phyloP scores from a whole-genome alignment of 2,888 invertebrate species.

The Crepidodera aurea region DNA sequence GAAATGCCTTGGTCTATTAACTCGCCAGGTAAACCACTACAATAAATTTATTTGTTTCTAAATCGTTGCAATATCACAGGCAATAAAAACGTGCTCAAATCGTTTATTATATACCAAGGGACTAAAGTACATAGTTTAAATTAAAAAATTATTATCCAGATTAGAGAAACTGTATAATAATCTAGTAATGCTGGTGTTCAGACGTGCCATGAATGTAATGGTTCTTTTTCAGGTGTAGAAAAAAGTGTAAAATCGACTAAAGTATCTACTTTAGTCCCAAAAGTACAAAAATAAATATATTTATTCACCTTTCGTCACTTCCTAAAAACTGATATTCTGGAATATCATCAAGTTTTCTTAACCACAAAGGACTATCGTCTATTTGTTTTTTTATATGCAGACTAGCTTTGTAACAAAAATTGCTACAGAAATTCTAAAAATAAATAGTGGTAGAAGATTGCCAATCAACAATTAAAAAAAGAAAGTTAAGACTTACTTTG shows the following conservation, averaged over 20 bases:
- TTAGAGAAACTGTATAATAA: too few relatives aligned
- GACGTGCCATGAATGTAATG: too few relatives aligned
- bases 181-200: too few relatives aligned
- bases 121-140: too few relatives aligned
- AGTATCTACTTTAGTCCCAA: too few relatives aligned
- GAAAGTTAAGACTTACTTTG: slow-evolving; percentile 69
- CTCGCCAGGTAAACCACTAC: slow-evolving; percentile 64
- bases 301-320: slow-evolving; percentile 50
- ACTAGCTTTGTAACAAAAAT: slow-evolving; percentile 82
- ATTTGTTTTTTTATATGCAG: slow-evolving; percentile 82
- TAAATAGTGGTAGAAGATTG: too few relatives aligned
- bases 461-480: too few relatives aligned
- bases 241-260: too few relatives aligned
- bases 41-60: slow-evolving; percentile 37
- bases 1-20: slow-evolving; percentile 64
- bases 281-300: too few relatives aligned
- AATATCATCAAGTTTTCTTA: slow-evolving; percentile 74
- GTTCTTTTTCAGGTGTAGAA: too few relatives aligned
- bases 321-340: slow-evolving; percentile 70
- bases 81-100: not conserved
- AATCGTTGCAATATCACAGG: not conserved
- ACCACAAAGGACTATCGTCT: slow-evolving; percentile 83
- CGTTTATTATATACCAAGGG: too few relatives aligned
- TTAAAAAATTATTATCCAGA: too few relatives aligned
- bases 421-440: slow-evolving; percentile 81